These are phyloP conservation scores for Rhingia rostrata DNA, from an alignment of 2,888 invertebrate genomes.

Conservation along the genomic window DNA sequence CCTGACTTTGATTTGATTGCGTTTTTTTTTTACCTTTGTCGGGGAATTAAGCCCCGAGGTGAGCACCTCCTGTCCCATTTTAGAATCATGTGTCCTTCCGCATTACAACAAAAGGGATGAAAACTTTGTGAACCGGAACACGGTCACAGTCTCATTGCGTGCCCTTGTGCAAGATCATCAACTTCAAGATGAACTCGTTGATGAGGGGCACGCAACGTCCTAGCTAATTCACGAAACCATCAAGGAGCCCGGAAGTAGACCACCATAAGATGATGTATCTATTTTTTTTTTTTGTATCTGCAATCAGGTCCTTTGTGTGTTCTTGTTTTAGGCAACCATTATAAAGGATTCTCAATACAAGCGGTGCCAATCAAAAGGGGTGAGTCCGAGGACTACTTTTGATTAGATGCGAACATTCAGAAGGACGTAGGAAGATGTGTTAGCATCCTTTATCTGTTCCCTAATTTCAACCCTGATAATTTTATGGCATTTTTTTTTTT, in stretches of 20 bases:
- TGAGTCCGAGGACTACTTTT: slow-evolving; percentile 67
- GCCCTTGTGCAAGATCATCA: slow-evolving; percentile 26
- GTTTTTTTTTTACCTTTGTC: slow-evolving; percentile 50
- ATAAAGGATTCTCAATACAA: not conserved
- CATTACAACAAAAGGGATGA: slow-evolving; percentile 39
- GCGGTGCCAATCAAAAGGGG: slow-evolving; percentile 63
- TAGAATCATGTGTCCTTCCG: slow-evolving; percentile 44
- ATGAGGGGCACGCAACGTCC: slow-evolving; percentile 38
- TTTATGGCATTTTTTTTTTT: slow-evolving; percentile 68
- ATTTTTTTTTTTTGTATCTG: slow-evolving; percentile 27
- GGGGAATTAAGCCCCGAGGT: slow-evolving; percentile 60
- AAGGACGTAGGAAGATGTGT: not conserved
- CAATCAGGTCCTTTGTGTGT: slow-evolving; percentile 27
- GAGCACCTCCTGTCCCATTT: slow-evolving; percentile 71
- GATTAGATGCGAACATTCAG: slow-evolving; percentile 75
- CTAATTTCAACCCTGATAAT: slow-evolving; percentile 68
- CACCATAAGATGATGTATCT: slow-evolving; percentile 54
- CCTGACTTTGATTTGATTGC: slow-evolving; percentile 69
- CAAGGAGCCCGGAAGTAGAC: slow-evolving; percentile 73
- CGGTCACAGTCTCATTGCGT: slow-evolving; percentile 23
- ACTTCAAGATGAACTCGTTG: slow-evolving; percentile 10
- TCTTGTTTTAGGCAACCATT: slow-evolving; percentile 71
- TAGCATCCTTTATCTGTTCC: slow-evolving; percentile 32
- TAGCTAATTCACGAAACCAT: slow-evolving; percentile 74
- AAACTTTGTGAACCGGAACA: slow-evolving; percentile 67